These are phyloP conservation scores for Zygogramma bicolorata DNA, from an alignment of 2,888 invertebrate genomes.

Conservation along the genomic window DNA sequence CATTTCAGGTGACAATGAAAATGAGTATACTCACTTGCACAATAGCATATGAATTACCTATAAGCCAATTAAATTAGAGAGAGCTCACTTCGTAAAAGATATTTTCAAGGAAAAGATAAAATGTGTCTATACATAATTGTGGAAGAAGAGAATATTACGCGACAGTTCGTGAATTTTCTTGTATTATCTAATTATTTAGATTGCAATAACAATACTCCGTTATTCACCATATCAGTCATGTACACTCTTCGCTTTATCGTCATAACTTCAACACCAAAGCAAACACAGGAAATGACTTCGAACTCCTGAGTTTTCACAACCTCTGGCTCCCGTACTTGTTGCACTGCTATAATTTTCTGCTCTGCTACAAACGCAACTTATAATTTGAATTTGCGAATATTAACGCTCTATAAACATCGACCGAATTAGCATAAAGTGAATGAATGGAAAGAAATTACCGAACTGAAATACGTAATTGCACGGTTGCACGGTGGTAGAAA, in stretches of 20 bases:
- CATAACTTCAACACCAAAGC: neutral
- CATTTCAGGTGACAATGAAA: no score
- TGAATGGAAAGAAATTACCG: neutral
- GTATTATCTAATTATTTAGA: no score
- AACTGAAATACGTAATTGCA: neutral
- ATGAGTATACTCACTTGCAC: no score
- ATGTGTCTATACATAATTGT: no score
- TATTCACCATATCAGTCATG: neutral
- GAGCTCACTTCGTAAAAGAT: no score
- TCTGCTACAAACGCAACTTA: neutral
- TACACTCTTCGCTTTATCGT: neutral
- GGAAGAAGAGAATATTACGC: no score
- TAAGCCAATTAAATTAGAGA: no score
- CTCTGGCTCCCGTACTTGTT: neutral
- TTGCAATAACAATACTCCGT: no score
- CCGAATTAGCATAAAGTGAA: neutral
- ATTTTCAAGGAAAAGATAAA: no score
- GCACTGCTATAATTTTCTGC: conserved; percentile 9
- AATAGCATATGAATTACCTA: no score
- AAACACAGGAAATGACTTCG: neutral
- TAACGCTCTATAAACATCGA: neutral
- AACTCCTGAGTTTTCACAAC: conserved; percentile 3
- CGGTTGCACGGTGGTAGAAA: neutral
- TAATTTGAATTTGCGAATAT: conserved; percentile 14
- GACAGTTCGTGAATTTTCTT: no score